Conservation (phyloP, 2,113 vertebrate species). For the Promerops cafer region DNA sequence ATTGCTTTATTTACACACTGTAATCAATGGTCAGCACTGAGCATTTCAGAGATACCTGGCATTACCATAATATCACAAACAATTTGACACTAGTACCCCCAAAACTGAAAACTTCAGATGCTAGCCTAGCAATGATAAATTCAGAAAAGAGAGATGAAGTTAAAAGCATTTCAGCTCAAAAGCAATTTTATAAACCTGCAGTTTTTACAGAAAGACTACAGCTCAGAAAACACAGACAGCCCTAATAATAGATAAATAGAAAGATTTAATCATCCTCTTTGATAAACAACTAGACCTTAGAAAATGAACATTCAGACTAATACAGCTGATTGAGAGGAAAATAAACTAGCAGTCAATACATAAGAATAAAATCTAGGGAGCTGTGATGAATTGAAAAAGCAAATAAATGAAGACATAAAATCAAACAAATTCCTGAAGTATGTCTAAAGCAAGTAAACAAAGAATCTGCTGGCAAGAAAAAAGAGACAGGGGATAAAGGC, state of each 20-base stretch:
- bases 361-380: not conserved
- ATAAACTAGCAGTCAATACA: not conserved
- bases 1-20: not conserved
- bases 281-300: not conserved
- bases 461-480: not conserved
- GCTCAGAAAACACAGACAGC: not conserved
- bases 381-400: not conserved
- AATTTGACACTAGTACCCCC: not conserved
- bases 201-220: not conserved
- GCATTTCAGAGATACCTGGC: not conserved
- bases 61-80: not conserved
- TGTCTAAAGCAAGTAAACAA: not conserved
- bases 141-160: not conserved
- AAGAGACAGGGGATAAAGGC: not conserved
- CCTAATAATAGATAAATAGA: not conserved
- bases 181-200: not conserved
- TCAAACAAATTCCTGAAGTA: not conserved
- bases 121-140: not conserved
- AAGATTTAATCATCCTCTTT: not conserved
- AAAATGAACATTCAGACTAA: not conserved
- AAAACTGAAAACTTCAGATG: not conserved
- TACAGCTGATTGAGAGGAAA: not conserved
- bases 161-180: not conserved
- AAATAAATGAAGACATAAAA: slow-evolving; percentile 9
- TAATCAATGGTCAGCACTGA: not conserved